Conservation (phyloP, 1,140 invertebrate genomes). For the Camponotus floridanus region DNA sequence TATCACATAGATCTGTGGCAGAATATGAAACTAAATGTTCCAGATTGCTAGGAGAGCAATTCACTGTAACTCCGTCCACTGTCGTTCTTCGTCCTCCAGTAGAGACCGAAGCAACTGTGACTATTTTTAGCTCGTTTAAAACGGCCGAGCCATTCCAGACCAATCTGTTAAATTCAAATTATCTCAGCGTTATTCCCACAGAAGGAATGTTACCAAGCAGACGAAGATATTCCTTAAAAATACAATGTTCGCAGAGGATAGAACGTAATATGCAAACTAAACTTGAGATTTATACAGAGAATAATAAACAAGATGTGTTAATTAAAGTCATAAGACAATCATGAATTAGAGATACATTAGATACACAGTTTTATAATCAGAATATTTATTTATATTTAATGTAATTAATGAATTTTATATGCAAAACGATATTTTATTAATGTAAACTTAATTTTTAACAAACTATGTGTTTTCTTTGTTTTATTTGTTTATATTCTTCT, state of each 20-base stretch:
- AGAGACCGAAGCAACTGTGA: slow-evolving; percentile 73
- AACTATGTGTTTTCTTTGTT: slow-evolving; percentile 18
- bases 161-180: slow-evolving; percentile 69
- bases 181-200: slow-evolving; percentile 74
- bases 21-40: neutral
- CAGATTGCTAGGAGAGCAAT: slow-evolving; percentile 55
- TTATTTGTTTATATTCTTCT: neutral
- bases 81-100: slow-evolving; percentile 71
- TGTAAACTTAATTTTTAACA: slow-evolving; percentile 45
- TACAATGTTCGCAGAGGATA: slow-evolving; percentile 75
- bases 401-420: slow-evolving; percentile 48
- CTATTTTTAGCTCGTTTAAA: slow-evolving; percentile 69
- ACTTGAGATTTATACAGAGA: slow-evolving; percentile 77
- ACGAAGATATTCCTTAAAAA: slow-evolving; percentile 71
- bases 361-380: slow-evolving; percentile 4
- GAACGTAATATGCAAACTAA: slow-evolving; percentile 69
- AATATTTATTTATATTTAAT: slow-evolving; percentile 51
- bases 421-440: slow-evolving; percentile 65
- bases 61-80: slow-evolving; percentile 69
- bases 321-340: slow-evolving; percentile 71
- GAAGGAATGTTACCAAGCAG: slow-evolving; percentile 78
- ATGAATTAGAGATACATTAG: slow-evolving; percentile 48
- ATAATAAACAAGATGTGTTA: slow-evolving; percentile 74
- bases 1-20: slow-evolving; percentile 52
- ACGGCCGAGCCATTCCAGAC: slow-evolving; percentile 76